Evolutionary conservation across 1,140 invertebrate species (phyloP).

Genomic region (Brachionus sp.): DNA sequence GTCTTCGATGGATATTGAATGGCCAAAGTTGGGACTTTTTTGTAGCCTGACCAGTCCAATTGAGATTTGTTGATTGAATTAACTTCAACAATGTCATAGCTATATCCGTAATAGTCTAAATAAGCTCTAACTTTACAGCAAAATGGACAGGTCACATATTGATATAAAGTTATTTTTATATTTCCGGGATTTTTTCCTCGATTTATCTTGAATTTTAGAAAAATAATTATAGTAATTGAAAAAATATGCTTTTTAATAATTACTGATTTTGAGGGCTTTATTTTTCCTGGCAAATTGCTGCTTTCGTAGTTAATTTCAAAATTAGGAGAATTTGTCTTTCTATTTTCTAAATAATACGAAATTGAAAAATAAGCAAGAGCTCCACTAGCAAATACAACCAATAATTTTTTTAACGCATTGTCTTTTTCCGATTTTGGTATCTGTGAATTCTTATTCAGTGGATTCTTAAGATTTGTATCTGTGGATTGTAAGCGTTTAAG

Average conservation of each 20-base stretch:
- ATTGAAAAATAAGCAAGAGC: constrained; percentile 22
- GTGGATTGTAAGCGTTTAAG: background rate
- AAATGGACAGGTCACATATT: constrained; percentile 63
- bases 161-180: constrained; percentile 45
- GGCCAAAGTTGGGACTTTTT: constrained; percentile 80
- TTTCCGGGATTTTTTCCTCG: constrained; percentile 42
- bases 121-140: constrained; percentile 92
- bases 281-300: constrained; percentile 22
- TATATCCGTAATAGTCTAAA: constrained; percentile 86
- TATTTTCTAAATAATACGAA: constrained; percentile 23
- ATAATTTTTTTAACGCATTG: background rate
- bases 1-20: constrained; percentile 63
- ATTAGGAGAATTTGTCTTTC: background rate
- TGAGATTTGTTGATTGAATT: constrained; percentile 84
- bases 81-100: constrained; percentile 93
- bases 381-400: constrained; percentile 31
- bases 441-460: background rate
- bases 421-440: background rate
- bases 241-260: background rate
- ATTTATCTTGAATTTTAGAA: background rate
- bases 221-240: background rate
- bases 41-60: constrained; percentile 87
- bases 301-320: constrained; percentile 25
- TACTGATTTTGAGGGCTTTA: constrained; percentile 40
- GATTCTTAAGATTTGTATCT: background rate